phyloP scores from a whole-genome alignment of 2,797 vertebrate species.

The Kryptolebias ocellatus region DNA sequence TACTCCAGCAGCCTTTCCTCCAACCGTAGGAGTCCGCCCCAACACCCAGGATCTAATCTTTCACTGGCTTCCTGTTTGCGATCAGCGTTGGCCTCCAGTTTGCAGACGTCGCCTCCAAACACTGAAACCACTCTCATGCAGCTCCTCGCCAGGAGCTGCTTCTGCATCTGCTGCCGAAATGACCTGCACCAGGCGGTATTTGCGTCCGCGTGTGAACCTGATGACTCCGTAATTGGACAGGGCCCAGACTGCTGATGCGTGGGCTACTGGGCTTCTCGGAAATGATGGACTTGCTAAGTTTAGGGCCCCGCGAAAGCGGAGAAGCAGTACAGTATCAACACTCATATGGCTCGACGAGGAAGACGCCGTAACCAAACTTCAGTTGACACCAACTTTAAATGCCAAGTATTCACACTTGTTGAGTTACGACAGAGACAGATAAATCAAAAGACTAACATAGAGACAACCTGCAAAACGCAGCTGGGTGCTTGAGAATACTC shows the following conservation, averaged over 20 bases:
- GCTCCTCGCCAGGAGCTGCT: slow-evolving; percentile 14
- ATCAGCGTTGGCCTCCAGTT: slow-evolving; percentile 9
- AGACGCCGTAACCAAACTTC: slow-evolving; percentile 36
- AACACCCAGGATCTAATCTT: slow-evolving; percentile 15
- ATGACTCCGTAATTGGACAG: slow-evolving; percentile 55
- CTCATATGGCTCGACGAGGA: slow-evolving; percentile 43
- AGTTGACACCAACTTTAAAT: slow-evolving; percentile 51
- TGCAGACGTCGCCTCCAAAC: slow-evolving; percentile 5
- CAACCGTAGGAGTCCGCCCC: slow-evolving; percentile 1
- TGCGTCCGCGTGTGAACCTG: slow-evolving; percentile 53
- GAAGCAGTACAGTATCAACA: slow-evolving; percentile 65
- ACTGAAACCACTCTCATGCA: slow-evolving; percentile 12
- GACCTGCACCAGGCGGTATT: slow-evolving; percentile 62
- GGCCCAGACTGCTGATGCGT: slow-evolving; percentile 57
- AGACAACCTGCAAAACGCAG: not conserved
- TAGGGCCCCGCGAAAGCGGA: slow-evolving; percentile 71
- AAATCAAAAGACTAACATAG: slow-evolving; percentile 23
- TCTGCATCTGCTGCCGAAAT: slow-evolving; percentile 3
- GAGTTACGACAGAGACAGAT: slow-evolving; percentile 28
- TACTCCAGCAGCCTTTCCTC: slow-evolving; percentile 14
- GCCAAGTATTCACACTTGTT: slow-evolving; percentile 60
- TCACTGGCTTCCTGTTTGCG: slow-evolving; percentile 10
- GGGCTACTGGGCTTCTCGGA: slow-evolving; percentile 67
- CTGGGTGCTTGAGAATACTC: not conserved
- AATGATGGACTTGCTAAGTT: slow-evolving; percentile 74